Conservation (phyloP, 2,797 vertebrate genomes). For the Myotis myotis region DNA sequence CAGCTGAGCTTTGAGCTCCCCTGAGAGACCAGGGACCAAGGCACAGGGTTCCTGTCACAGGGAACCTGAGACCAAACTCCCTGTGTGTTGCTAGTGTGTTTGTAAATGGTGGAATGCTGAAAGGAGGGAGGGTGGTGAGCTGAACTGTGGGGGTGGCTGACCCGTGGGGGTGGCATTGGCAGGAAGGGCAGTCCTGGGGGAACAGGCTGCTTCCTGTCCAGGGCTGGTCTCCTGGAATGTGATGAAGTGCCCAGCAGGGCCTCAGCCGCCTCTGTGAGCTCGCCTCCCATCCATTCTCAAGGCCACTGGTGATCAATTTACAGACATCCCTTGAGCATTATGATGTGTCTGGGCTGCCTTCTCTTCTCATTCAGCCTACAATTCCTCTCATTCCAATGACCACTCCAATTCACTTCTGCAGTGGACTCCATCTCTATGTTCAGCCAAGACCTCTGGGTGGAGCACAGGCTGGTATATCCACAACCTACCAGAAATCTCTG, state of each 20-base stretch:
- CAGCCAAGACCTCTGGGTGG: neutral
- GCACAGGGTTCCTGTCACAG: neutral
- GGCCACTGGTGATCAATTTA: accelerated
- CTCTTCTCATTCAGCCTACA: neutral
- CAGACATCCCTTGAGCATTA: neutral
- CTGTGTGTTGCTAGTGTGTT: neutral
- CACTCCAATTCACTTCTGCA: neutral
- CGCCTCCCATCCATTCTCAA: too few species aligned
- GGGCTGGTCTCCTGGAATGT: neutral
- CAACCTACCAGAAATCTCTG: neutral
- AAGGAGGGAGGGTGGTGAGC: neutral
- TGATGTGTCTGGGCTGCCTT: neutral
- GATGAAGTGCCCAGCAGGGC: neutral
- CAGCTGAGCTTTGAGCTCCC: neutral
- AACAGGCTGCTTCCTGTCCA: neutral
- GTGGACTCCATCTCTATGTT: neutral
- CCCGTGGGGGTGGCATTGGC: too few species aligned
- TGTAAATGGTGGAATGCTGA: neutral
- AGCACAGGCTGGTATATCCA: too few species aligned
- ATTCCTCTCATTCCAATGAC: neutral
- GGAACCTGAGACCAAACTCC: neutral
- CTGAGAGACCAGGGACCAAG: neutral
- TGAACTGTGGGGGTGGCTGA: neutral
- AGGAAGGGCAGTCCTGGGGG: neutral
- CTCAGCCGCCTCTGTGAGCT: neutral